Conservation (phyloP, 1,140 invertebrate genomes). For the Micrasema longulum region DNA sequence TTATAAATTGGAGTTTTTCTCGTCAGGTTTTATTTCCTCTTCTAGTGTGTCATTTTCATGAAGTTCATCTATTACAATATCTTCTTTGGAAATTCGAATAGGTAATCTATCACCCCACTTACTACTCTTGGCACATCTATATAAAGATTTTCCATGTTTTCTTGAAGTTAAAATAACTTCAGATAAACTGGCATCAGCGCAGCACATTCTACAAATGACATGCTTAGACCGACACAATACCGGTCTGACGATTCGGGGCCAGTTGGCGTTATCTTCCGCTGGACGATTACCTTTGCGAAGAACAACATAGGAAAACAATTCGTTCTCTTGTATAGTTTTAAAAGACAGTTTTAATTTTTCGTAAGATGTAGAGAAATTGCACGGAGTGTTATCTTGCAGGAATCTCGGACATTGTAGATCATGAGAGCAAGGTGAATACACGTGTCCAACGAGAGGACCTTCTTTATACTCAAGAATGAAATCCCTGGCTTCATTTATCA, state of each 20-base stretch:
- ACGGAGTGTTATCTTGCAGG: conserved; percentile 74
- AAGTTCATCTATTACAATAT: conserved; percentile 1
- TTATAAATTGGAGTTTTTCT: too few species aligned
- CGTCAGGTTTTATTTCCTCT: too few species aligned
- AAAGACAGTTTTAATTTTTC: conserved; percentile 68
- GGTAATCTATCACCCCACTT: conserved; percentile 83
- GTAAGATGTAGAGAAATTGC: conserved; percentile 81
- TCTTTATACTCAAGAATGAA: conserved; percentile 72
- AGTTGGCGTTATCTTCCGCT: conserved; percentile 66
- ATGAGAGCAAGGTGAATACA: conserved; percentile 89
- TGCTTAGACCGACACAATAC: conserved; percentile 76
- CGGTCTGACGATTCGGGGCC: conserved; percentile 83
- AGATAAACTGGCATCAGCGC: conserved; percentile 76
- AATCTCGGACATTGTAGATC: conserved; percentile 80
- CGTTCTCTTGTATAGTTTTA: conserved; percentile 61
- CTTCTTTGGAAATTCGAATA: conserved; percentile 58
- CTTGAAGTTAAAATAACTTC: conserved; percentile 81
- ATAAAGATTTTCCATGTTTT: conserved; percentile 78
- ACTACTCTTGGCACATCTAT: conserved; percentile 76
- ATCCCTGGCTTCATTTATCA: conserved; percentile 81
- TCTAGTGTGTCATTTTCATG: too few species aligned
- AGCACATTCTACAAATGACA: conserved; percentile 83
- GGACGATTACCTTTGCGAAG: conserved; percentile 79
- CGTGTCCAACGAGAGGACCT: conserved; percentile 67
- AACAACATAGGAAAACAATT: conserved; percentile 81